Base-by-base conservation (phyloP, 1,140 invertebrate species). In the Doryteuthis pealeii region DNA sequence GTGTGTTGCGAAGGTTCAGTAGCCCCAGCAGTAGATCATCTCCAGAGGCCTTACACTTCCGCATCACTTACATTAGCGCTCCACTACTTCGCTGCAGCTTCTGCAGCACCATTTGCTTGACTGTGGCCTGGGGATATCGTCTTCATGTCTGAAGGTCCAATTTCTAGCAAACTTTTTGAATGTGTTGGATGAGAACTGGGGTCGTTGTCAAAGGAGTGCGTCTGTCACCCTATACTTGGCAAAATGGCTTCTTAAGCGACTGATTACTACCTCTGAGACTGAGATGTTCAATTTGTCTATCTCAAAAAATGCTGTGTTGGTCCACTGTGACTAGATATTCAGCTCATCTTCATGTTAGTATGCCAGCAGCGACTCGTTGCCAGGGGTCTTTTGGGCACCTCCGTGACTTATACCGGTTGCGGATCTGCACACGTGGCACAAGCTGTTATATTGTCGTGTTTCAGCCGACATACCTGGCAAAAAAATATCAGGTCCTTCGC, bases 271-370 rank as follows among this genome's bases (percentile, higher is more conserved):
- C 26, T 26, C 35, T 8, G 75, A 45, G 18, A 65, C 14, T 15
- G 71, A 70, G 5, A 30, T 62, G 3, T 32, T 2, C 26, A 76
- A 40, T 5, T 70, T 14, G 35, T 76, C 75, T 35, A 73, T 5
- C 28, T 76, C 75, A 35, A 68, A 76, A 69, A 76, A 31, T 54
- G 43, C 74, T 76, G 31, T 72, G 67, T 35, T 73, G 70, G 33
- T 76, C 75, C 8, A 73, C 71, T 31, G 71, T 73, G 18, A 73
- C 54, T 26, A 76, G 66, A 43, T 69, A 76, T 26, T 49, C 26
- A 33, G 54, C 35, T 22, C 67, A 26, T 22, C 69, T 4, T 3
- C 68, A 10, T 30, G 65, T 49, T 32, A 76, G 69, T 8, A 76
- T 18, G 40, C 73, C 71, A 45, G 28, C 12, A 18, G 62, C 74